These are phyloP conservation scores for Drosophila gaucha DNA, from an alignment of 2,888 invertebrate species.

Conservation along the genomic window DNA sequence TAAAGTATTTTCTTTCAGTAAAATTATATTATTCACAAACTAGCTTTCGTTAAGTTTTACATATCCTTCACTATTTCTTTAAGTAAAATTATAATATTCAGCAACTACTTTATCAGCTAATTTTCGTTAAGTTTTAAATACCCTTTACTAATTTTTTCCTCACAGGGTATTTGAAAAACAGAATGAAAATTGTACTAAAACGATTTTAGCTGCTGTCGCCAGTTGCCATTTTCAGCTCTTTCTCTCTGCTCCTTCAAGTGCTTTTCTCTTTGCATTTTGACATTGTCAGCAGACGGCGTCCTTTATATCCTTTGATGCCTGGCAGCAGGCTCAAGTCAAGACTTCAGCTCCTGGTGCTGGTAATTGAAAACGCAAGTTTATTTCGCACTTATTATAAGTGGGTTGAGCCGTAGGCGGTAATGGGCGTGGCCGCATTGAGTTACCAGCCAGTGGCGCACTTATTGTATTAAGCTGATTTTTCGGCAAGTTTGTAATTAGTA, in stretches of 20 bases:
- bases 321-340: conserved; percentile 52
- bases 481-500: conserved; percentile 83
- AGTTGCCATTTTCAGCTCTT: conserved; percentile 15
- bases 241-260: conserved; percentile 60
- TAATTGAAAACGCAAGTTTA: conserved; percentile 83
- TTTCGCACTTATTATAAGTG: conserved; percentile 68
- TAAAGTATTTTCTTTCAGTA: no score
- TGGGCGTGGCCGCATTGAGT: conserved; percentile 5
- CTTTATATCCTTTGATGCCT: conserved; percentile 72
- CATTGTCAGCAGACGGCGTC: conserved; percentile 76
- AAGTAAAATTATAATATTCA: no score
- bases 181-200: conserved; percentile 28
- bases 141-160: background rate
- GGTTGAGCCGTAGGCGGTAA: conserved; percentile 1
- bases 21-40: no score
- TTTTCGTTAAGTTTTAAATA: background rate
- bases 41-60: no score
- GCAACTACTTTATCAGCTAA: background rate
- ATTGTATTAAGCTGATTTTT: conserved; percentile 83
- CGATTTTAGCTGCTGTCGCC: conserved; percentile 35
- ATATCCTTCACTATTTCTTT: no score
- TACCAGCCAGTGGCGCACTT: conserved; percentile 56
- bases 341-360: conserved; percentile 46
- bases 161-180: conserved; percentile 1
- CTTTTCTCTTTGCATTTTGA: conserved; percentile 75